A percentile compares a stretch with the other conserved stretches of the same genome.
These are phyloP conservation scores for Dicrurus megarhynchus DNA, from an alignment of 2,113 vertebrate species.

Conservation along the genomic window DNA sequence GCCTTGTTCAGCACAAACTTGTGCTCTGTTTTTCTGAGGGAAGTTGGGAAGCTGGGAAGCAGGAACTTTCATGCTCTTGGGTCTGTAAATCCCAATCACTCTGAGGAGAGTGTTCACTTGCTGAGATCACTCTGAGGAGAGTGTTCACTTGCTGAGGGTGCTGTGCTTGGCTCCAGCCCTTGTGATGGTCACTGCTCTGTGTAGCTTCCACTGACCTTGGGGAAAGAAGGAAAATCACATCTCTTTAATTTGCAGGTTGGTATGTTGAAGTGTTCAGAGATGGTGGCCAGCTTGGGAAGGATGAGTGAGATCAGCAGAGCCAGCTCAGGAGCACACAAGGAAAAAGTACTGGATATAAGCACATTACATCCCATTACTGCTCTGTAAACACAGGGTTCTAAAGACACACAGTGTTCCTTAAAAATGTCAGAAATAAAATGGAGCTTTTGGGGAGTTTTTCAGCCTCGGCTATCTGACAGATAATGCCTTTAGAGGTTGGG, in stretches of 20 bases:
- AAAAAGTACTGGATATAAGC: not conserved
- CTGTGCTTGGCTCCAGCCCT: not conserved
- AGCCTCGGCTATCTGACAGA: not conserved
- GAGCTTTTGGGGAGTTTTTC: not conserved
- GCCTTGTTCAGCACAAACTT: not conserved
- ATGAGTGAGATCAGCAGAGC: not conserved
- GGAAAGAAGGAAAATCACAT: not conserved
- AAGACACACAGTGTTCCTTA: not conserved
- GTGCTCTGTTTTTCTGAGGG: not conserved
- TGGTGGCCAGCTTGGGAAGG: not conserved
- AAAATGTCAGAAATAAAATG: not conserved
- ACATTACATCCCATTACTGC: accelerated
- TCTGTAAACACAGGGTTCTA: not conserved
- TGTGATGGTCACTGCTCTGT: not conserved
- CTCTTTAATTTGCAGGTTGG: not conserved
- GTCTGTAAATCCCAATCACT: not conserved
- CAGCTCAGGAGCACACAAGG: not conserved
- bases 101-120: not conserved
- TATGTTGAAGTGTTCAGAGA: not conserved
- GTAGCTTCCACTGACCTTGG: not conserved
- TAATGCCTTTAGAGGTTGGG: not conserved
- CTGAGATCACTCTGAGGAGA: not conserved
- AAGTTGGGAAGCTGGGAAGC: not conserved
- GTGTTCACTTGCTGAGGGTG: not conserved
- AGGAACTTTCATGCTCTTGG: not conserved